Conservation (phyloP, 2,113 vertebrate genomes). For the Pluvianellus socialis region DNA sequence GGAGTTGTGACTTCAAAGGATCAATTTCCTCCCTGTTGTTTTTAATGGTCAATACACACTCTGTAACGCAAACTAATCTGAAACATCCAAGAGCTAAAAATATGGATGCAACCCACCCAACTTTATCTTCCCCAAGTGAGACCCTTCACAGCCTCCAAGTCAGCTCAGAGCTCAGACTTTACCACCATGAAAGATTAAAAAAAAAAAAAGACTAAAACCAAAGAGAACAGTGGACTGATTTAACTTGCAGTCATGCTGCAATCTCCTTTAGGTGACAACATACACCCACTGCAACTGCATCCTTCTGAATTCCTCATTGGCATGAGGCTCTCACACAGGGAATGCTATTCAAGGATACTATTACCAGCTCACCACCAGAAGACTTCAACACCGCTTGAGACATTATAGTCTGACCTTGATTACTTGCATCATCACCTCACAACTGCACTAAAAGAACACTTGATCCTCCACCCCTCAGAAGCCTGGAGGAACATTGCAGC, state of each 20-base stretch:
- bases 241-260: not conserved
- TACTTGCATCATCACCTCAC: not conserved
- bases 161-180: not conserved
- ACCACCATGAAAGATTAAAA: not conserved
- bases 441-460: not conserved
- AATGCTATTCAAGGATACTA: not conserved
- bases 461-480: slow-evolving; percentile 3
- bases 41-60: not conserved
- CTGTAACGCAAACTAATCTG: not conserved
- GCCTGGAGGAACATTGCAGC: not conserved
- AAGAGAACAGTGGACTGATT: not conserved
- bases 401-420: not conserved
- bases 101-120: not conserved
- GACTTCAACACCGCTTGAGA: not conserved
- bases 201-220: not conserved
- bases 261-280: not conserved
- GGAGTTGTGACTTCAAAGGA: not conserved
- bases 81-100: not conserved
- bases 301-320: not conserved
- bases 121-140: not conserved
- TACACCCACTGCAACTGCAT: not conserved
- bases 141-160: not conserved
- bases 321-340: not conserved
- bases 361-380: not conserved
- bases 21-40: not conserved